These are phyloP conservation scores for Rhinogobio ventralis DNA, from an alignment of 2,797 vertebrate genomes.

Conservation along the genomic window DNA sequence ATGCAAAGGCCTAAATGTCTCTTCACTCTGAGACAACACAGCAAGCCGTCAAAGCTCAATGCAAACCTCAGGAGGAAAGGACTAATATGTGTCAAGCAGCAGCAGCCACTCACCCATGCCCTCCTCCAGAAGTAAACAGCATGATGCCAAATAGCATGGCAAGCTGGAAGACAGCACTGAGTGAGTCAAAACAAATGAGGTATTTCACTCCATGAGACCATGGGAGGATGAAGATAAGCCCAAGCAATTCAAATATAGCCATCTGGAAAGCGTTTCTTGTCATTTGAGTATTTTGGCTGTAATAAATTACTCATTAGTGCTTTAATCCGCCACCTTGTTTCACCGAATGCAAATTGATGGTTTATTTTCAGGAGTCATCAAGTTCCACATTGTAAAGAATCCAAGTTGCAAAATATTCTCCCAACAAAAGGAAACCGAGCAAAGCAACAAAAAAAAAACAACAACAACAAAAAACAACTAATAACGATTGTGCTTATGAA, in stretches of 20 bases:
- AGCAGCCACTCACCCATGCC: conserved; percentile 54
- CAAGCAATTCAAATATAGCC: conserved; percentile 38
- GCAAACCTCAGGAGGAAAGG: conserved; percentile 43
- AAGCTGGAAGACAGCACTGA: conserved; percentile 48
- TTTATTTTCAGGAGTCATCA: conserved; percentile 8
- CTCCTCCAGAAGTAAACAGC: conserved; percentile 54
- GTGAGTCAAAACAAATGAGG: conserved; percentile 56
- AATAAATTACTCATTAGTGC: conserved; percentile 32
- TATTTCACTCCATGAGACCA: conserved; percentile 42
- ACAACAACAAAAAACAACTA: not conserved
- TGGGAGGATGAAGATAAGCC: conserved; percentile 44
- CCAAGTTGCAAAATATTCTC: not conserved
- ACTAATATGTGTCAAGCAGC: conserved; percentile 57
- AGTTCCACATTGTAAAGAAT: not conserved
- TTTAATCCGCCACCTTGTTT: conserved; percentile 30
- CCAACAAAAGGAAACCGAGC: not conserved
- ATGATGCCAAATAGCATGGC: conserved; percentile 45
- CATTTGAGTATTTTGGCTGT: conserved; percentile 19
- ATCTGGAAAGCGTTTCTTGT: conserved; percentile 22
- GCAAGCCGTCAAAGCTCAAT: conserved; percentile 43
- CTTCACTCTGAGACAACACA: conserved; percentile 41
- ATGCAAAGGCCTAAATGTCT: not conserved
- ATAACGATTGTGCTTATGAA: not conserved
- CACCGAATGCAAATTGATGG: conserved; percentile 12
- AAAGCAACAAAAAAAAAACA: not conserved